Conservation (phyloP, 2,888 invertebrate species). For the Glomeris marginata region DNA sequence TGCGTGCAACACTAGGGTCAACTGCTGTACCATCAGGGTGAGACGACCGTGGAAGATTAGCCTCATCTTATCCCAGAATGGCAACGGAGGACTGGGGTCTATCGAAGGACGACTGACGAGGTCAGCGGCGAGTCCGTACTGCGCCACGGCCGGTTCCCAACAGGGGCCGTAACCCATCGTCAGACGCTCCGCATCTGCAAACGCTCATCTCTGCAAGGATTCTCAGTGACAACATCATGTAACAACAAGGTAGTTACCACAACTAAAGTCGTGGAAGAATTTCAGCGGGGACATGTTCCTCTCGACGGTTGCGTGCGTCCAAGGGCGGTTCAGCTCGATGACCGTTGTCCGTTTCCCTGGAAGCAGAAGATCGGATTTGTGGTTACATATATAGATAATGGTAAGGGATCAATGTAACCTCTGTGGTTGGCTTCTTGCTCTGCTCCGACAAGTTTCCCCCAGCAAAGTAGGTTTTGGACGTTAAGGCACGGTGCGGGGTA, state of each 20-base stretch:
- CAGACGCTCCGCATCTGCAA: conserved; percentile 59
- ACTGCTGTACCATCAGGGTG: conserved; percentile 69
- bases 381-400: too few relatives aligned
- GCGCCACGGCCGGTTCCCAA: conserved; percentile 95
- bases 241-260: conserved; percentile 33
- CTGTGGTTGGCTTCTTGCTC: conserved; percentile 64
- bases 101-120: conserved; percentile 44
- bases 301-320: conserved; percentile 64
- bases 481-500: conserved; percentile 87
- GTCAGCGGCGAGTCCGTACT: conserved; percentile 73
- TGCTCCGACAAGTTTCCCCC: conserved; percentile 80
- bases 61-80: conserved; percentile 96
- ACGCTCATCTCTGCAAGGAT: background rate
- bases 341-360: conserved; percentile 59
- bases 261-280: conserved; percentile 94
- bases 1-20: conserved; percentile 84
- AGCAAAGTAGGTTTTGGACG: conserved; percentile 65
- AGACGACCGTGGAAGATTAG: conserved; percentile 82
- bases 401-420: conserved; percentile 32
- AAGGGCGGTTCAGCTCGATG: conserved; percentile 70
- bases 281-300: conserved; percentile 83
- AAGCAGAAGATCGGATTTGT: conserved; percentile 15
- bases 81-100: conserved; percentile 83
- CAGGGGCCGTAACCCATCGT: conserved; percentile 96
- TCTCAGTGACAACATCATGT: background rate